Evolutionary conservation across 2,113 vertebrate species (phyloP).

Genomic region (Urocitellus parryii): DNA sequence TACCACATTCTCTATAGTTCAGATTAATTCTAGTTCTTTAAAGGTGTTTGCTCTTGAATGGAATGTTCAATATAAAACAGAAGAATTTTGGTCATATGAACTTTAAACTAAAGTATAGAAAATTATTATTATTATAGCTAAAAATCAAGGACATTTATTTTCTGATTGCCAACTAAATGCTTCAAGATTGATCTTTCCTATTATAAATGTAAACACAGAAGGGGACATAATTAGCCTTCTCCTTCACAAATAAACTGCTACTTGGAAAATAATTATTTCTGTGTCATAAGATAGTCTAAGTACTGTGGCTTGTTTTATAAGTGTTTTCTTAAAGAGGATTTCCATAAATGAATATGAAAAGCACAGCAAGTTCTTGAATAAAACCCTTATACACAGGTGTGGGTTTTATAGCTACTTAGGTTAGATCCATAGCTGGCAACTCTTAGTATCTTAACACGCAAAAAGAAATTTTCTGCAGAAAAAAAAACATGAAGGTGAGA

Average conservation of each 20-base stretch:
- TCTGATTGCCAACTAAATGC: constrained; percentile 31
- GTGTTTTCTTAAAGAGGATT: constrained; percentile 36
- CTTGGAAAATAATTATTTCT: constrained; percentile 70
- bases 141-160: constrained; percentile 45
- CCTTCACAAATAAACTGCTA: constrained; percentile 57
- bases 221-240: background rate
- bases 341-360: constrained; percentile 51
- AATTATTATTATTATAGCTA: background rate
- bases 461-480: constrained; percentile 8
- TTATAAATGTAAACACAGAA: constrained; percentile 43
- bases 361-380: background rate
- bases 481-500: background rate
- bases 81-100: background rate
- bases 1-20: background rate
- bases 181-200: constrained; percentile 6
- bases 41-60: background rate
- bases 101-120: background rate
- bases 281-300: constrained; percentile 39
- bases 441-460: background rate
- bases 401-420: constrained; percentile 30
- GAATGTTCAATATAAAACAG: background rate
- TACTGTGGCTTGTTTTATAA: constrained; percentile 32
- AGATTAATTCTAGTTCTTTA: constrained; percentile 18
- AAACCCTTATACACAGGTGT: constrained; percentile 1
- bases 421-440: background rate